Evolutionary conservation across 2,113 vertebrate genomes (phyloP).

Genomic region (Morone chrysops): DNA sequence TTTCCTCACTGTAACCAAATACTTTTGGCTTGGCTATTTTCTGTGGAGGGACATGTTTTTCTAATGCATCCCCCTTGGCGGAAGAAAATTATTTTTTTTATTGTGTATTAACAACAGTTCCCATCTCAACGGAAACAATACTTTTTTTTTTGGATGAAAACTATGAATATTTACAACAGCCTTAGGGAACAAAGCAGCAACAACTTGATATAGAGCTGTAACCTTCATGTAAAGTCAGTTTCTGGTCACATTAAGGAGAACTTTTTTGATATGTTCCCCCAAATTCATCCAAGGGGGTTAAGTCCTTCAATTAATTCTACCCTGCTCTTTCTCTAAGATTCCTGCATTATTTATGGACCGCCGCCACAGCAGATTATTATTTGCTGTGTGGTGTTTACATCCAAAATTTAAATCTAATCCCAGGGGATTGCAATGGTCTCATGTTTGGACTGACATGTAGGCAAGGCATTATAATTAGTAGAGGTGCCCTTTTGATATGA

Average conservation of each 20-base stretch:
- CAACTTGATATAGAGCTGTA: slow-evolving; percentile 4
- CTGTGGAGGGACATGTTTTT: slow-evolving; percentile 35
- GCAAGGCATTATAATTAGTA: slow-evolving; percentile 64
- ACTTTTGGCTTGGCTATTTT: slow-evolving; percentile 25
- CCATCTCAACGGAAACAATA: slow-evolving; percentile 42
- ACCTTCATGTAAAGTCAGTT: slow-evolving; percentile 48
- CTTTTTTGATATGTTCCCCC: slow-evolving; percentile 56
- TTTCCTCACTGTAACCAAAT: slow-evolving; percentile 9
- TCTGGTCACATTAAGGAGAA: slow-evolving; percentile 43
- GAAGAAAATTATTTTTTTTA: slow-evolving; percentile 10
- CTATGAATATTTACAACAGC: slow-evolving; percentile 33
- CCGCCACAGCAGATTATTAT: slow-evolving; percentile 71
- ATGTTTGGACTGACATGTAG: slow-evolving; percentile 70
- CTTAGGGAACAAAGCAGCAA: slow-evolving; percentile 14
- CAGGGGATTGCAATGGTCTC: slow-evolving; percentile 62
- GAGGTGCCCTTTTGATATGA: slow-evolving; percentile 69
- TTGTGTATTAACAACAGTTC: slow-evolving; percentile 27
- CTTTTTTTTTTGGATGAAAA: slow-evolving; percentile 39
- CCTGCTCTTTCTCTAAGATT: slow-evolving; percentile 58
- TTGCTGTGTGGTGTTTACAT: slow-evolving; percentile 77
- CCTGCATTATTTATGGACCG: slow-evolving; percentile 79
- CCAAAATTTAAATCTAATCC: slow-evolving; percentile 76
- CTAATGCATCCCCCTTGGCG: slow-evolving; percentile 7
- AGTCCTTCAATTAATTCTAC: slow-evolving; percentile 78
- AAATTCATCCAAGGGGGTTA: slow-evolving; percentile 48